Percentiles rank a stretch among this genome's conserved stretches.
Conservation (phyloP, 1,140 invertebrate species). For the Zaprionus camerounensis region DNA sequence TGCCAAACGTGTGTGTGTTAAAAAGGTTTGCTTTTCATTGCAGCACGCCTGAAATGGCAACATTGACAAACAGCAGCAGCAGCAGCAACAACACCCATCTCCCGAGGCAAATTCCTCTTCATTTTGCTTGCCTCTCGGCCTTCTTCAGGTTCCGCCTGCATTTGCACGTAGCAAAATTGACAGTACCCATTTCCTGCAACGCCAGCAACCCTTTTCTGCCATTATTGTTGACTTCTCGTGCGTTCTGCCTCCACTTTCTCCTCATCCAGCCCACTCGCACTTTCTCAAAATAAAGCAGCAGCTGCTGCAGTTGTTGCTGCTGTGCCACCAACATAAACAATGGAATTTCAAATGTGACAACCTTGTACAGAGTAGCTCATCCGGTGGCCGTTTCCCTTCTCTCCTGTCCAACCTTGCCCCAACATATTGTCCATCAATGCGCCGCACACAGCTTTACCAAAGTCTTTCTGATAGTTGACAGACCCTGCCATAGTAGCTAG, state of each 20-base stretch:
- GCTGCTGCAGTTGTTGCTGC: neutral
- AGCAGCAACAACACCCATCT: conserved; percentile 22
- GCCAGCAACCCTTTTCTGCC: conserved; percentile 29
- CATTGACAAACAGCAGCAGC: conserved; percentile 75
- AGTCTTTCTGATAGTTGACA: neutral
- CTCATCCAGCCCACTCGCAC: conserved; percentile 28
- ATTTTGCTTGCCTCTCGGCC: conserved; percentile 12
- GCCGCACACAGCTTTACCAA: neutral
- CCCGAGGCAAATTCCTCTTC: conserved; percentile 39
- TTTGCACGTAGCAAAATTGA: conserved; percentile 50
- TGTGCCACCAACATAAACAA: conserved; percentile 50
- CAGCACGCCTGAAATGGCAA: conserved; percentile 80
- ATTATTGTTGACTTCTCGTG: conserved; percentile 53
- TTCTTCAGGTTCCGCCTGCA: neutral
- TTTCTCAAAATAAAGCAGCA: conserved; percentile 40
- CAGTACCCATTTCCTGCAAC: conserved; percentile 18
- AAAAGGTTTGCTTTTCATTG: conserved; percentile 82
- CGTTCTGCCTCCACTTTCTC: neutral
- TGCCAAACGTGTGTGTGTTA: conserved; percentile 30
- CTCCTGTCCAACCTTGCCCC: neutral
- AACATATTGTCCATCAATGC: conserved; percentile 9
- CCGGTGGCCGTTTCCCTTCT: neutral
- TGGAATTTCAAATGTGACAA: conserved; percentile 78
- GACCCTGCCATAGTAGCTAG: too few relatives aligned
- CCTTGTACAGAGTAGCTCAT: conserved; percentile 46